Evolutionary conservation across 2,888 invertebrate genomes (phyloP).

Genomic region (Netelia inedita): DNA sequence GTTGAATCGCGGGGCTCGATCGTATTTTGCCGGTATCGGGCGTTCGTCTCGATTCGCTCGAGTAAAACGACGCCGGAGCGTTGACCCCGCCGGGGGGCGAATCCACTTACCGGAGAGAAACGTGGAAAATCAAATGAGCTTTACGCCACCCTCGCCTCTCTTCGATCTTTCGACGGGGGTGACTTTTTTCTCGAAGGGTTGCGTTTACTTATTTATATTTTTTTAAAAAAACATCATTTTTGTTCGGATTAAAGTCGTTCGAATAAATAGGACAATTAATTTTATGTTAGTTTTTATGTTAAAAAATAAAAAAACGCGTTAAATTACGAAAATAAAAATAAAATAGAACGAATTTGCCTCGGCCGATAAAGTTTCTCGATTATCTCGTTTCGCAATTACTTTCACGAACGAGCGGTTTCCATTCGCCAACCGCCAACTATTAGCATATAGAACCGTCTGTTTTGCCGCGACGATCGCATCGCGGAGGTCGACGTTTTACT

Average conservation of each 20-base stretch:
- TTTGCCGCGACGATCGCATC: too few relatives aligned
- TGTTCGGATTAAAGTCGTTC: background rate
- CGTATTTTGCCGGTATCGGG: background rate
- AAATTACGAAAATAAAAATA: too few relatives aligned
- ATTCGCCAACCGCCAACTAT: too few relatives aligned
- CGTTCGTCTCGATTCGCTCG: background rate
- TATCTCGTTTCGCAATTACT: too few relatives aligned
- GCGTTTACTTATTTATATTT: background rate
- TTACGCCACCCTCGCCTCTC: too few relatives aligned
- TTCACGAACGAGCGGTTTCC: too few relatives aligned
- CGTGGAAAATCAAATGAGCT: conserved; percentile 2
- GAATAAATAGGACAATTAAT: background rate
- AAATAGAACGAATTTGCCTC: too few relatives aligned
- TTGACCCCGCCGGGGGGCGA: background rate
- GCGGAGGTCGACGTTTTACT: background rate
- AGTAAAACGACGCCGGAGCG: background rate
- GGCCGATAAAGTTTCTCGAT: too few relatives aligned
- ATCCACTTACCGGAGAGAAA: background rate
- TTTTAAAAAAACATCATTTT: background rate
- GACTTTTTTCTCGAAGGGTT: background rate
- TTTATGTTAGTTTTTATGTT: background rate
- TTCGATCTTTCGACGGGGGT: background rate
- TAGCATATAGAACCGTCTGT: too few relatives aligned
- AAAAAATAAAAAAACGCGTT: too few relatives aligned
- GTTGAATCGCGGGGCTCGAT: background rate